Evolutionary conservation across 1,140 invertebrate species (phyloP).

Genomic region (Cyclina sinensis): DNA sequence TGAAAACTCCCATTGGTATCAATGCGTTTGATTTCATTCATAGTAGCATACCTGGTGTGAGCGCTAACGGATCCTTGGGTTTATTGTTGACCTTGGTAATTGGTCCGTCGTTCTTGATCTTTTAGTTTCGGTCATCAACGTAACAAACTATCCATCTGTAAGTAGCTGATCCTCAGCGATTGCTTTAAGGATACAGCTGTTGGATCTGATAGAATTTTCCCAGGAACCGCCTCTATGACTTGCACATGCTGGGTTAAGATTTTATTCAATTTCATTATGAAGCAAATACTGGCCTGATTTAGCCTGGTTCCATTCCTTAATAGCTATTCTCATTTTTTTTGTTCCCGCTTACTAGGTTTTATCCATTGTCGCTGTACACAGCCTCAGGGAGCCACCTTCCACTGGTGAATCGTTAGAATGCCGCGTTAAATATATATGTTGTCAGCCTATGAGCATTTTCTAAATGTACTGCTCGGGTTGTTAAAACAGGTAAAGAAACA

Average conservation of each 20-base stretch:
- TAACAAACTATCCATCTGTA: constrained; percentile 65
- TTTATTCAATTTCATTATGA: background rate
- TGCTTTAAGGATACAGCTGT: background rate
- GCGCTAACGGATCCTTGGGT: constrained; percentile 45
- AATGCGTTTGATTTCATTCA: background rate
- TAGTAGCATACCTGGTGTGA: constrained; percentile 73
- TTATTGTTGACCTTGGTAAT: constrained; percentile 40
- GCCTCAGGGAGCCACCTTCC: constrained; percentile 21
- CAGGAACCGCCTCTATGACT: background rate
- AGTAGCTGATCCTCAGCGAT: background rate
- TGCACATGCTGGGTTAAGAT: background rate
- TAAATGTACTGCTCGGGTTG: constrained; percentile 71
- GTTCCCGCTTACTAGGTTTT: constrained; percentile 67
- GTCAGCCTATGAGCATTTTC: constrained; percentile 53
- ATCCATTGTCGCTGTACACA: background rate
- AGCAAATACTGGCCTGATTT: background rate
- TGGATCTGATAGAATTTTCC: constrained; percentile 32
- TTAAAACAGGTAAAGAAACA: constrained; percentile 73
- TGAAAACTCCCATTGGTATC: background rate
- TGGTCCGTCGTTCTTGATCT: constrained; percentile 68
- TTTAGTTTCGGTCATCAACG: constrained; percentile 5
- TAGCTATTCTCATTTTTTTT: constrained; percentile 68
- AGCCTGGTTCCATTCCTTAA: background rate
- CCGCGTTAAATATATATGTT: constrained; percentile 68
- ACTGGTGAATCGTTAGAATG: constrained; percentile 67